phyloP scores from a whole-genome alignment of 2,888 invertebrate genomes.

The Pseudococcus longispinus region DNA sequence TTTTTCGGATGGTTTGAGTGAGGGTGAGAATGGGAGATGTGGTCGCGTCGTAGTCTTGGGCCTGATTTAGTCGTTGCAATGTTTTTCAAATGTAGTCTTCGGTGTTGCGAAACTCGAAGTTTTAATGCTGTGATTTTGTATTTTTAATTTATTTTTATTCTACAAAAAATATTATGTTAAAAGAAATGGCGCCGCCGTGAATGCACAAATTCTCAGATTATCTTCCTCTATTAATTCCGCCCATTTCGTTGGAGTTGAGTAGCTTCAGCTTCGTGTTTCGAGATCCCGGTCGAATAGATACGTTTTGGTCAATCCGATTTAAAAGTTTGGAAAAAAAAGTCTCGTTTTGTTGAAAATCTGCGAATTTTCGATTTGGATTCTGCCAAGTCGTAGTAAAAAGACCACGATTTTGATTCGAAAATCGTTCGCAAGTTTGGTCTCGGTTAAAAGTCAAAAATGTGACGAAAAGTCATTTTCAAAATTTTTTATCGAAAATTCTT shows the following conservation, averaged over 20 bases:
- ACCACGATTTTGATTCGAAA: too few species aligned
- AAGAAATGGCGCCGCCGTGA: not conserved
- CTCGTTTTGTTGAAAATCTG: too few species aligned
- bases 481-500: not conserved
- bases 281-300: too few species aligned
- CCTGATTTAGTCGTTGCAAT: not conserved
- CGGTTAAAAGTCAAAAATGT: too few species aligned
- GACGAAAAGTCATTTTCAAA: not conserved
- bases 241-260: not conserved
- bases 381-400: too few species aligned
- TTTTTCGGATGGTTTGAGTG: not conserved
- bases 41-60: not conserved
- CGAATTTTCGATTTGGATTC: too few species aligned
- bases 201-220: not conserved
- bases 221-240: not conserved
- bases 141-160: not conserved
- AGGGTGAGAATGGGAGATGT: not conserved
- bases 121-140: conserved; percentile 26
- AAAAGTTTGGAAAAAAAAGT: too few species aligned
- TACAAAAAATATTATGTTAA: not conserved
- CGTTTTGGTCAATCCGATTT: too few species aligned
- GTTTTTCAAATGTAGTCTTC: not conserved
- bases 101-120: not conserved
- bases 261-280: too few species aligned
- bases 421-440: too few species aligned